Base-by-base conservation (phyloP, 1,140 invertebrate genomes). In the Pseudomyrmex flavicornis region DNA sequence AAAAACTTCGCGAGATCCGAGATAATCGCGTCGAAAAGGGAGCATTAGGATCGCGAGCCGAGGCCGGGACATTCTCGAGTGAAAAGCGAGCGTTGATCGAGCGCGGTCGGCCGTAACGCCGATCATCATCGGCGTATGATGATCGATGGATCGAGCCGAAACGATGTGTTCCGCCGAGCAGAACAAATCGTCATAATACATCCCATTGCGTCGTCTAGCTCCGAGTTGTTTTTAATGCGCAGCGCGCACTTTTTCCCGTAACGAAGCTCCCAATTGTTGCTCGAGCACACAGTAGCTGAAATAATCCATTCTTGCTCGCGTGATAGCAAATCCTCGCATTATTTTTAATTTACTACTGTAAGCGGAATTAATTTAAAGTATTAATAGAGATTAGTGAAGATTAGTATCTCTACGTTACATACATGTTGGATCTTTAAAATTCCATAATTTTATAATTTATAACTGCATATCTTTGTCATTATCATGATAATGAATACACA, bases 51-150 rank as follows among this genome's bases (percentile, higher is more conserved):
- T 74, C 13, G 35, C 35, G 9, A 26, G 35, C 15, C 52, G 26
- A 48, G 44, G 68, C 44, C 86, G 82, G 66, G 84, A 85, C 73
- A 90, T 86, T 89, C 86, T 88, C 65, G 56, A 72, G 85, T 76
- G 90, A 90, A 93, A 92, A 91, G 85, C 88, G 83, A 91, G 85
- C 84, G 85, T 89, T 84, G 82, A 86, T 85, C 88, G 84, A 88
- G 90, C 88, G 89, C 79, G 79, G 88, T 89, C 87, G 82, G 84
- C 82, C 89, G 85, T 89, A 92, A 92, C 88, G 66, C 35, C 65
- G 44, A 72, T 59, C 54, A 72, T 80, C 66, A 70, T 58, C 54
- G 54, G 10, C n/a, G 65, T 69, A 69, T 26, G 52, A 80, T 87
- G 76, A 83, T 88, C 62, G 62, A 83, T 65, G 44, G 52, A 82